Evolutionary conservation across 2,888 invertebrate genomes (phyloP).

Genomic region (Leptopilina drosophilae): DNA sequence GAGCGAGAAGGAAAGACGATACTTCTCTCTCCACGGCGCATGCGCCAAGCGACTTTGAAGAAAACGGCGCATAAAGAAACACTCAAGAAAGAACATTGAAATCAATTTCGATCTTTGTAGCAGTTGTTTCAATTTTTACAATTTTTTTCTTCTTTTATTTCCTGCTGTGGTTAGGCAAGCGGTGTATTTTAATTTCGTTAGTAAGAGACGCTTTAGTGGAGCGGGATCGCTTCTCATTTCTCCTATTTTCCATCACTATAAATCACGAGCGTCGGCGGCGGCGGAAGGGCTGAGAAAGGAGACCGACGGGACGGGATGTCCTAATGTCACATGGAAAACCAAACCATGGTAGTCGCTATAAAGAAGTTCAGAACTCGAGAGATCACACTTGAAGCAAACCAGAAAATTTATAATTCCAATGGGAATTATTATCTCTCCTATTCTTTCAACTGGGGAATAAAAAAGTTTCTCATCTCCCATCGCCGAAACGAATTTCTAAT

Average conservation of each 20-base stretch:
- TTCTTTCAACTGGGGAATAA: too few species aligned
- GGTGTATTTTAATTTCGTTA: conserved; percentile 63
- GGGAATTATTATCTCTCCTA: not conserved
- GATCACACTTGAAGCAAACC: not conserved
- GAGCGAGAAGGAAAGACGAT: too few species aligned
- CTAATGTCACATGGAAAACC: conserved; percentile 67
- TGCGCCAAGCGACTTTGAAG: too few species aligned
- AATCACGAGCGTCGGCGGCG: conserved; percentile 69
- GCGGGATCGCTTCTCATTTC: conserved; percentile 73
- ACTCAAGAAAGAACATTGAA: too few species aligned
- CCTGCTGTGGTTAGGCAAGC: conserved; percentile 53
- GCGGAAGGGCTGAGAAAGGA: conserved; percentile 68
- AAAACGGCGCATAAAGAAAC: too few species aligned
- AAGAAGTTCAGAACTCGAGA: conserved; percentile 48
- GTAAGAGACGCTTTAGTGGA: conserved; percentile 58
- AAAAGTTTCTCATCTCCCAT: too few species aligned
- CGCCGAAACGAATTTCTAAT: too few species aligned
- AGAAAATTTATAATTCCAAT: conserved; percentile 15
- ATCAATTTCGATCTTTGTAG: too few species aligned
- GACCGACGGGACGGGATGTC: conserved; percentile 59
- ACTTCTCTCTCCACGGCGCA: too few species aligned
- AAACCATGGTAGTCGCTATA: conserved; percentile 51
- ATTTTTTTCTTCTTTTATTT: conserved; percentile 53
- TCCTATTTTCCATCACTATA: conserved; percentile 75
- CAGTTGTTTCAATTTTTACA: not conserved